Conservation (phyloP, 2,113 vertebrate species). For the Brachirus orientalis region DNA sequence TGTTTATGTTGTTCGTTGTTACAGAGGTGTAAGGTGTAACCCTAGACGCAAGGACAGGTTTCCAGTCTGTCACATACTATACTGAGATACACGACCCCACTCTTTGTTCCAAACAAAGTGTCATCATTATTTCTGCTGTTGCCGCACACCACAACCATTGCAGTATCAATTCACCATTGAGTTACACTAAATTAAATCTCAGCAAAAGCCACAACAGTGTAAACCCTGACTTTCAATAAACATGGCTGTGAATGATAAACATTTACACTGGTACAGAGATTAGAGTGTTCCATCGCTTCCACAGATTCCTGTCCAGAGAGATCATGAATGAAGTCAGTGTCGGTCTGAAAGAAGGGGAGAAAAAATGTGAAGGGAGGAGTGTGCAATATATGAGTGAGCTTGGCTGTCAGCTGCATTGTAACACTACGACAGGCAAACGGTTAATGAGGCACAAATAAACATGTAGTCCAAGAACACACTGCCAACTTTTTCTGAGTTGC, state of each 20-base stretch:
- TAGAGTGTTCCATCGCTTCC: not conserved
- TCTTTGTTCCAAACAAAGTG: not conserved
- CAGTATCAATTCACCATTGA: not conserved
- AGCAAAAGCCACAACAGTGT: not conserved
- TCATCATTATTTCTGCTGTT: no score
- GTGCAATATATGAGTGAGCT: constrained; percentile 3
- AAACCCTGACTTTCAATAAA: constrained; percentile 6
- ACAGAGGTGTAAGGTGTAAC: not conserved
- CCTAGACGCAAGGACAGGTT: constrained; percentile 5
- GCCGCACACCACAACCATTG: not conserved
- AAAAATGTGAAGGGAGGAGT: no score
- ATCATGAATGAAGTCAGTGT: not conserved
- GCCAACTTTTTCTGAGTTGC: not conserved
- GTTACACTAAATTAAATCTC: no score
- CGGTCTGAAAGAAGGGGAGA: not conserved
- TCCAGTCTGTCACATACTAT: no score
- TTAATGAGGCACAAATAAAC: not conserved
- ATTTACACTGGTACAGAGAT: constrained; percentile 8
- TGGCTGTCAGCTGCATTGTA: not conserved
- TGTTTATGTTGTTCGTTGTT: not conserved
- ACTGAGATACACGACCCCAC: not conserved
- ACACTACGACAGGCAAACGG: not conserved
- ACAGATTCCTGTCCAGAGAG: not conserved
- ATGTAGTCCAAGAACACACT: not conserved
- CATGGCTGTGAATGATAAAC: constrained; percentile 14